These are phyloP conservation scores for Alcedo quadribrachys DNA, from an alignment of 2,797 vertebrate genomes.

Conservation along the genomic window DNA sequence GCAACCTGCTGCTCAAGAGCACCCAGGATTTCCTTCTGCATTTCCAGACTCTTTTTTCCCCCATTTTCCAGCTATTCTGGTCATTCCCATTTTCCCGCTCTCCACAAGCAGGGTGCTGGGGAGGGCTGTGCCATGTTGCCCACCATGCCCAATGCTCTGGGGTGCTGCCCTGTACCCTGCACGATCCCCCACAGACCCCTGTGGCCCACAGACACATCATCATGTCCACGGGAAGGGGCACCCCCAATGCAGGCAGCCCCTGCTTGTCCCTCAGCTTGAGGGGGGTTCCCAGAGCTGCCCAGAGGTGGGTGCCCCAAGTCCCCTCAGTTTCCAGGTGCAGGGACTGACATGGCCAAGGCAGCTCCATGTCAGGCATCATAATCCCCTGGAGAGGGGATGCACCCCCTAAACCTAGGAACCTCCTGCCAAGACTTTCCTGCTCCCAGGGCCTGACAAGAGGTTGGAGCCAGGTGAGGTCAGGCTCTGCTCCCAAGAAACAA, in stretches of 20 bases:
- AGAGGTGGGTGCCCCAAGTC: fast-evolving
- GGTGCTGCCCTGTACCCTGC: not conserved
- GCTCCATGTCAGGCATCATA: fast-evolving
- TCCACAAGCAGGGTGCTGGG: fast-evolving
- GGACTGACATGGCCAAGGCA: fast-evolving
- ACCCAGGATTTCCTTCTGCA: fast-evolving
- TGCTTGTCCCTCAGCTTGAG: fast-evolving
- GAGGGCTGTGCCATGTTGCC: not conserved
- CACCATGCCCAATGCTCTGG: fast-evolving
- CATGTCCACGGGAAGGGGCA: not conserved
- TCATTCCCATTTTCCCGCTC: not conserved
- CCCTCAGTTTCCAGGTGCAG: fast-evolving
- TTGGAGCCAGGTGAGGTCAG: not conserved
- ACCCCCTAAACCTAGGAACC: not conserved
- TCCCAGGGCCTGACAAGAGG: not conserved
- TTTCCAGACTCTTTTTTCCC: not conserved
- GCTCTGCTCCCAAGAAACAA: not conserved
- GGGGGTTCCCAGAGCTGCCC: fast-evolving
- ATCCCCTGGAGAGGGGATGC: not conserved
- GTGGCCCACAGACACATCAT: fast-evolving
- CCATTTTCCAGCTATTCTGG: not conserved
- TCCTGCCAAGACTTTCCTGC: not conserved
- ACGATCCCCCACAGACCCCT: fast-evolving
- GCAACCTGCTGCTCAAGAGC: fast-evolving
- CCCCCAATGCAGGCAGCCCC: fast-evolving